Evolutionary conservation across 2,113 vertebrate genomes (phyloP).

Genomic region (Arothron firmamentum): DNA sequence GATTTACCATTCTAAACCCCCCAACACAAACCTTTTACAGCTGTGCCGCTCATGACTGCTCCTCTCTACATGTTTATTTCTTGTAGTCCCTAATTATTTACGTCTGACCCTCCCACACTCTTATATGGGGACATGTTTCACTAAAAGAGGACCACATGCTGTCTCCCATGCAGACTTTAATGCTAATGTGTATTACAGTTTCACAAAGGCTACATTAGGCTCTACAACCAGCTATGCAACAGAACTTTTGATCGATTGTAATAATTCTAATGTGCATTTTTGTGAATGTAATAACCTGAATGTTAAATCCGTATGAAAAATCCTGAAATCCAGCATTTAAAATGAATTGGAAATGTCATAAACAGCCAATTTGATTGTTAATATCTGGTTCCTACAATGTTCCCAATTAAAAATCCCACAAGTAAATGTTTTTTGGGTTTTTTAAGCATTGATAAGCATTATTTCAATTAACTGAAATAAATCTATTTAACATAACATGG

Average conservation of each 20-base stretch:
- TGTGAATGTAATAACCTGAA: no score
- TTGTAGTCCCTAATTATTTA: slow-evolving; percentile 58
- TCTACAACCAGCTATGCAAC: background rate
- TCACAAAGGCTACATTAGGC: slow-evolving; percentile 2
- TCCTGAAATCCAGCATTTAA: background rate
- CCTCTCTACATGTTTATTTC: slow-evolving; percentile 39
- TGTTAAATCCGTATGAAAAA: no score
- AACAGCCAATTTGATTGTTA: slow-evolving; percentile 40
- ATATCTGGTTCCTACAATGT: slow-evolving; percentile 24
- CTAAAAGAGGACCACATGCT: slow-evolving; percentile 39
- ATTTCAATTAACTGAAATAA: no score
- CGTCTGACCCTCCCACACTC: slow-evolving; percentile 24
- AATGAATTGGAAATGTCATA: background rate
- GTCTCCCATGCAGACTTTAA: slow-evolving; percentile 23
- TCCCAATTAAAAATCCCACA: background rate
- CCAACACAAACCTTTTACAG: slow-evolving; percentile 59
- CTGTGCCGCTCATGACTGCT: slow-evolving; percentile 51
- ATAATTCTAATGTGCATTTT: no score
- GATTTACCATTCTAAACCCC: slow-evolving; percentile 66
- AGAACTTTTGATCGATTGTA: no score
- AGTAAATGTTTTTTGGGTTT: background rate
- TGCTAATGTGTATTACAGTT: slow-evolving; percentile 7
- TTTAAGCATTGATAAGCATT: no score
- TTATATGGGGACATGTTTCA: slow-evolving; percentile 40
- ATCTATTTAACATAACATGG: no score